Evolutionary conservation across 2,113 vertebrate genomes (phyloP).

Genomic region (Bombycilla garrulus): DNA sequence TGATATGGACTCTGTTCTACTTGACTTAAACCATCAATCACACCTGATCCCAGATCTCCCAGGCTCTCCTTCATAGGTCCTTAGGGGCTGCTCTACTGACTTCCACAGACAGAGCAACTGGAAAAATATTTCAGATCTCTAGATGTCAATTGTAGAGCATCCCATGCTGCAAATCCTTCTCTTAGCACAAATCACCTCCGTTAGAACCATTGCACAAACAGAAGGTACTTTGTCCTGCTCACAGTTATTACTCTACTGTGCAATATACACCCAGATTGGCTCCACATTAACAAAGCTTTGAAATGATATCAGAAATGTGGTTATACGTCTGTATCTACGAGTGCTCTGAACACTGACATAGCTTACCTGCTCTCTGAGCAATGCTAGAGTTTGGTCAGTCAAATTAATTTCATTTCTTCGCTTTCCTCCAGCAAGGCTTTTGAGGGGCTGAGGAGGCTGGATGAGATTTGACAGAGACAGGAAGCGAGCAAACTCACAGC

Average conservation of each 20-base stretch:
- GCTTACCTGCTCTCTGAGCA: neutral
- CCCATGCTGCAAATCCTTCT: neutral
- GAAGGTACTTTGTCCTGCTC: neutral
- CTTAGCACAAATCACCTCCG: neutral
- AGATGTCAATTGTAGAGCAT: neutral
- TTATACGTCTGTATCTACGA: rapidly evolving
- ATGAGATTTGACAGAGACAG: neutral
- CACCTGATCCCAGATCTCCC: neutral
- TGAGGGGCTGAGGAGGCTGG: neutral
- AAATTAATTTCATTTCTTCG: neutral
- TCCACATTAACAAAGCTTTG: neutral
- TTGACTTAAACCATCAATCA: neutral
- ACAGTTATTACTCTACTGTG: neutral
- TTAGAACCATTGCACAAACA: neutral
- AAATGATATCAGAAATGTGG: neutral
- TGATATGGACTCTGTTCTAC: neutral
- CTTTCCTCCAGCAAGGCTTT: neutral
- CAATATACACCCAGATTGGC: neutral
- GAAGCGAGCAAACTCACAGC: neutral
- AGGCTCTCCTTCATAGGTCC: neutral
- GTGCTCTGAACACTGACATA: neutral
- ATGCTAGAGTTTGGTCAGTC: neutral
- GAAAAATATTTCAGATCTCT: neutral
- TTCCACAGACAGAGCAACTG: neutral
- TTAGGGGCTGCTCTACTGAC: neutral